Percentiles rank a stretch among this genome's conserved stretches.
Conservation (phyloP, 1,140 invertebrate species). For the Chrysoperla carnea region DNA sequence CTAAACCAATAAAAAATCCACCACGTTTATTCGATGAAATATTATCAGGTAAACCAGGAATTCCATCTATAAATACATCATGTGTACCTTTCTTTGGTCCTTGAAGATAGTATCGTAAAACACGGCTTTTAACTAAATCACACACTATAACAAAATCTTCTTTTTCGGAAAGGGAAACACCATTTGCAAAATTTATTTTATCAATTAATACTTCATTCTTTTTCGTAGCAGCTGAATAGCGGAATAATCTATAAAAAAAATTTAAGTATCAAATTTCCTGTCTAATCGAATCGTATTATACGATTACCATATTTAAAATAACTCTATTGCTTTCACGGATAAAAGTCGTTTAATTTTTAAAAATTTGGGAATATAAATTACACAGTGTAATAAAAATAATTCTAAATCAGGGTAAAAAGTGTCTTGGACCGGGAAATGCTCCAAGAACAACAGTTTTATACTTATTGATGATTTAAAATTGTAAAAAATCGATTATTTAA, state of each 20-base stretch:
- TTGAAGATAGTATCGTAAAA: conserved; percentile 52
- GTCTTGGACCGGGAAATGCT: no score
- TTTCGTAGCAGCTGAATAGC: conserved; percentile 42
- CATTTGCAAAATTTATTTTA: conserved; percentile 62
- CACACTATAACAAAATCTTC: conserved; percentile 54
- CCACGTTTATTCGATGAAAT: conserved; percentile 41
- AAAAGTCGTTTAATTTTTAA: no score
- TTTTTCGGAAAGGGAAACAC: conserved; percentile 53
- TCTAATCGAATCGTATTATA: no score
- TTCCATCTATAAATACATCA: conserved; percentile 56
- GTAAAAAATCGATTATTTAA: no score
- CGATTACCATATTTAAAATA: no score
- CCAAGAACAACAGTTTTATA: no score
- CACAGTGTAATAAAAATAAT: no score
- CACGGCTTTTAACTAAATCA: conserved; percentile 35
- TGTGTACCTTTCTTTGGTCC: conserved; percentile 50
- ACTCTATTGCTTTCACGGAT: no score
- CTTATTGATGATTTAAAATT: no score
- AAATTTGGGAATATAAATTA: neutral
- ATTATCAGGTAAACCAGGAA: conserved; percentile 73
- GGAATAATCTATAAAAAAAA: conserved; percentile 36
- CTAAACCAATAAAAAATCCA: conserved; percentile 45
- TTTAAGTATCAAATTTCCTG: no score
- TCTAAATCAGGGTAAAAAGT: no score
- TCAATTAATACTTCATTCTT: conserved; percentile 45